Conservation (phyloP, 2,797 vertebrate species). For the Falco columbarius region DNA sequence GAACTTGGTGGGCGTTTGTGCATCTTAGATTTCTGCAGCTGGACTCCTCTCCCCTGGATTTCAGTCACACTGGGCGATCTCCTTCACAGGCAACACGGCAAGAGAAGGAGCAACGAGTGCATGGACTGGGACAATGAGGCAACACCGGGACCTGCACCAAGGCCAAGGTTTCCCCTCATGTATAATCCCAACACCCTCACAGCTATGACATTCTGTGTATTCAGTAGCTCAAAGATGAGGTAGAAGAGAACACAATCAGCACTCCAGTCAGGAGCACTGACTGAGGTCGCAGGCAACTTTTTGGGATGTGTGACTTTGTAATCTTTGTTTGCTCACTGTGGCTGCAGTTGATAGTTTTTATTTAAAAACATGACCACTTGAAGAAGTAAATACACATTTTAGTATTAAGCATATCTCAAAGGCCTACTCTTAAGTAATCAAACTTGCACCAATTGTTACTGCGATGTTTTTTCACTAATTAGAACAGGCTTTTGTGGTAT, state of each 20-base stretch:
- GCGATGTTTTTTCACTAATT: not conserved
- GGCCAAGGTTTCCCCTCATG: not conserved
- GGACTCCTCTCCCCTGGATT: not conserved
- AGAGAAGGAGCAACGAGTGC: not conserved
- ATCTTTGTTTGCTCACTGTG: not conserved
- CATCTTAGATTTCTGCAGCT: not conserved
- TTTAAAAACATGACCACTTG: not conserved
- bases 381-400: not conserved
- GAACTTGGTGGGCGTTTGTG: not conserved
- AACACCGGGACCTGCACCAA: not conserved
- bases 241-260: not conserved
- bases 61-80: not conserved
- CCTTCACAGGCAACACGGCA: fast-evolving
- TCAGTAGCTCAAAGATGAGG: not conserved
- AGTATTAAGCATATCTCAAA: not conserved
- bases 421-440: not conserved
- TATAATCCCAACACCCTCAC: not conserved
- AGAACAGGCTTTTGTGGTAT: not conserved
- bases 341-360: not conserved
- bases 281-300: not conserved
- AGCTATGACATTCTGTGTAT: not conserved
- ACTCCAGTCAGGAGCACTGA: not conserved
- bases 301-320: not conserved
- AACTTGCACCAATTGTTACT: not conserved
- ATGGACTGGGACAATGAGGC: not conserved